Evolutionary conservation across 2,113 vertebrate species (phyloP).

Genomic region (Pelobates fuscus): DNA sequence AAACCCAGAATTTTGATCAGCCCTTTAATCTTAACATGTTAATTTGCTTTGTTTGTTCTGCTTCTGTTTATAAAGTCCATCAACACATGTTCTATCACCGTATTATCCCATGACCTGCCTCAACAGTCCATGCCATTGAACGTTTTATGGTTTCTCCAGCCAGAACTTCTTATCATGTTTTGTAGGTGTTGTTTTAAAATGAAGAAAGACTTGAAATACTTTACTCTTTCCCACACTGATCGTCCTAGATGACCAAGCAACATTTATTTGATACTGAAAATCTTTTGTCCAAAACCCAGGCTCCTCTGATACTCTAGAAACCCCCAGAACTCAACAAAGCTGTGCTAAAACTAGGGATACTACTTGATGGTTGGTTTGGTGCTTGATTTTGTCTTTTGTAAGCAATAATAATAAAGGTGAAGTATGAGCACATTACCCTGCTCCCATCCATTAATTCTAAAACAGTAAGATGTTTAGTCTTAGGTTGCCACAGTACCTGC

Average conservation of each 20-base stretch:
- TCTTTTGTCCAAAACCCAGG: no score
- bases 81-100: not conserved
- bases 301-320: no score
- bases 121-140: not conserved
- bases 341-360: no score
- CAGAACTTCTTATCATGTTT: constrained; percentile 27
- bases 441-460: no score
- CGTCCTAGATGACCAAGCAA: not conserved
- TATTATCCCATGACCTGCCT: constrained; percentile 24
- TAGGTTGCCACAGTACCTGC: no score
- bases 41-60: not conserved
- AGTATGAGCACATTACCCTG: no score
- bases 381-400: no score
- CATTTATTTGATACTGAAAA: no score
- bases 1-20: not conserved
- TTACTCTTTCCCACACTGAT: constrained; percentile 30
- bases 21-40: constrained; percentile 25
- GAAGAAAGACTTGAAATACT: constrained; percentile 4
- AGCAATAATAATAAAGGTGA: no score
- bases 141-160: not conserved
- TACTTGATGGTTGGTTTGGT: no score
- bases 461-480: no score
- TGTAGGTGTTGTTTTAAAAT: constrained; percentile 9
- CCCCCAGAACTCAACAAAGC: no score
- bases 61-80: constrained; percentile 19